Evolutionary conservation across 1,140 invertebrate species (phyloP).

Genomic region (Latrodectus geometricus): DNA sequence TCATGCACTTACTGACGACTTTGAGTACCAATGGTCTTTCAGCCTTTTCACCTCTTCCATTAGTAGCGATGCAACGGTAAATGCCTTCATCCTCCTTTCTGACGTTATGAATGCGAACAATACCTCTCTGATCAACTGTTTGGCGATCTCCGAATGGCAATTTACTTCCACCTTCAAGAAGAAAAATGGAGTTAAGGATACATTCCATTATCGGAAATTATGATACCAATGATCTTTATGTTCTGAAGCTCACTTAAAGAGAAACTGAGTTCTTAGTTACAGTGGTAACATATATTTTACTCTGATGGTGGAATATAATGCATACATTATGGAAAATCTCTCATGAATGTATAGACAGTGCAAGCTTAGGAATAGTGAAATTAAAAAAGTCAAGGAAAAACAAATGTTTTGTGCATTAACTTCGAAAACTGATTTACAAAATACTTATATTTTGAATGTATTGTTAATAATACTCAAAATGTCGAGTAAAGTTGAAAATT

Average conservation of each 20-base stretch:
- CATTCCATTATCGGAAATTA: not conserved
- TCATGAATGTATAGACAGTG: not conserved
- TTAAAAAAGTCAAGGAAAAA: no score
- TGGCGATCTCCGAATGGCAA: conserved; percentile 63
- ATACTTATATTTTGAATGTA: no score
- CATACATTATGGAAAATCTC: not conserved
- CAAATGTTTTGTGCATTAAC: no score
- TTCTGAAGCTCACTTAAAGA: not conserved
- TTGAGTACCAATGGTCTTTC: conserved; percentile 62
- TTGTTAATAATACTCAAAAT: no score
- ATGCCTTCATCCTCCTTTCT: conserved; percentile 89
- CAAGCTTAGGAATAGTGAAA: no score
- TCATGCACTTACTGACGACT: conserved; percentile 64
- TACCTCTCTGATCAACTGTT: conserved; percentile 46
- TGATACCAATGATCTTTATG: not conserved
- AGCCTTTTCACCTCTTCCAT: conserved; percentile 62
- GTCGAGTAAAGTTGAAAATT: no score
- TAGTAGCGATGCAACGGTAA: conserved; percentile 71
- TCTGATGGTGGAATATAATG: no score
- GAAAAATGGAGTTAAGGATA: not conserved
- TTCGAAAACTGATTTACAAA: no score
- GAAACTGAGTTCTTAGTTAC: not conserved
- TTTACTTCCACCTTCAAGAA: conserved; percentile 49
- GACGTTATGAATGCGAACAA: conserved; percentile 86
- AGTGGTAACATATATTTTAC: not conserved